These are phyloP conservation scores for Aegotheles bennettii DNA, from an alignment of 2,113 vertebrate genomes.

Conservation along the genomic window DNA sequence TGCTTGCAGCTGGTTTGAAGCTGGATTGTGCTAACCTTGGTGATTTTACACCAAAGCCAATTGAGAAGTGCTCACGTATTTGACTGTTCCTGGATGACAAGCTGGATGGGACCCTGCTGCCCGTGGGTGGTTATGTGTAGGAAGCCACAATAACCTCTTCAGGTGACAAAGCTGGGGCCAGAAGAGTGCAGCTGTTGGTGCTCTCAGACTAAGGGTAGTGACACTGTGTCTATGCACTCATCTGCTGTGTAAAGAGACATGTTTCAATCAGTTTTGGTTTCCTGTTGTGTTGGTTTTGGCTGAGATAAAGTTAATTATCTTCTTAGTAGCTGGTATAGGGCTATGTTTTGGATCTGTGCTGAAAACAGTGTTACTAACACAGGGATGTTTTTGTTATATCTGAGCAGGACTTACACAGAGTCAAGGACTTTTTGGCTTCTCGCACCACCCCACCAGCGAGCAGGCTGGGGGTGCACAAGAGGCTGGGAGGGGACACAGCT, in stretches of 20 bases:
- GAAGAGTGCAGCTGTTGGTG: neutral
- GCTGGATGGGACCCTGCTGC: neutral
- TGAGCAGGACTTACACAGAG: too few species aligned
- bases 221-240: neutral
- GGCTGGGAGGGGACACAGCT: too few species aligned
- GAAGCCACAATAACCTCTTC: neutral
- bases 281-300: too few species aligned
- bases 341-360: too few species aligned
- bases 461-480: too few species aligned
- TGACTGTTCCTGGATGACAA: neutral
- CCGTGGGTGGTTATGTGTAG: rapidly evolving
- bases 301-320: too few species aligned
- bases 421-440: too few species aligned
- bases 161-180: neutral
- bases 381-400: too few species aligned
- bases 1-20: neutral
- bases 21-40: neutral
- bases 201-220: neutral
- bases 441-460: too few species aligned
- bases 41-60: neutral
- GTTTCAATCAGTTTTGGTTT: neutral
- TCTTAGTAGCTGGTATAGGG: too few species aligned
- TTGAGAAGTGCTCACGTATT: neutral
- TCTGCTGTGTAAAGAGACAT: neutral
- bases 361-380: too few species aligned